Evolutionary conservation across 2,888 invertebrate species (phyloP).

Genomic region (Eupeodes luniger): DNA sequence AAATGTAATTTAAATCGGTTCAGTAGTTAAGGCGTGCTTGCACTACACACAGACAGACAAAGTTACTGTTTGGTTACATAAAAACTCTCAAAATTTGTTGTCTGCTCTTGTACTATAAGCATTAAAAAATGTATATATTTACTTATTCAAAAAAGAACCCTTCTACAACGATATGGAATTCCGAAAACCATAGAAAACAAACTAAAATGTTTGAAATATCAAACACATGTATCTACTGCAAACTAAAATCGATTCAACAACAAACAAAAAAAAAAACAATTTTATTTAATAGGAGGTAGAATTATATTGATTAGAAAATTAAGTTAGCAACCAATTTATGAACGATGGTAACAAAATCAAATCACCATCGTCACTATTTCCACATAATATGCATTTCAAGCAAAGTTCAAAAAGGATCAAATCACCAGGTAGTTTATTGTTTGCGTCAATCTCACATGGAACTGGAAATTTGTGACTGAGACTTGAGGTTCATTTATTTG

Average conservation of each 20-base stretch:
- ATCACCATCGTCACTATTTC: constrained; percentile 36
- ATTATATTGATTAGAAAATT: constrained; percentile 45
- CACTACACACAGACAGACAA: too few species aligned
- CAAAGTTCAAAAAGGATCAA: constrained; percentile 71
- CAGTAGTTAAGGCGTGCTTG: too few species aligned
- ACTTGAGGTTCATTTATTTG: constrained; percentile 6
- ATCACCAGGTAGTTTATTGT: constrained; percentile 53
- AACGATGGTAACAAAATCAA: constrained; percentile 18
- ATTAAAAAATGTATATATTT: too few species aligned
- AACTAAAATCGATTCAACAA: constrained; percentile 17
- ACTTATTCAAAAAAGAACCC: too few species aligned
- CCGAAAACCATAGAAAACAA: neutral
- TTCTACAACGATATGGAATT: too few species aligned
- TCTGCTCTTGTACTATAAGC: too few species aligned
- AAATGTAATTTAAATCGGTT: too few species aligned
- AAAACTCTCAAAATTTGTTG: too few species aligned
- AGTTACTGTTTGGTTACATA: too few species aligned
- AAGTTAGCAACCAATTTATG: constrained; percentile 22
- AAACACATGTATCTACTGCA: neutral
- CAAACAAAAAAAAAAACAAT: neutral
- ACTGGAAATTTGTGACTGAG: constrained; percentile 41
- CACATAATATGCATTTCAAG: constrained; percentile 20
- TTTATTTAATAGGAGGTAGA: constrained; percentile 28
- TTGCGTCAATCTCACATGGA: constrained; percentile 33
- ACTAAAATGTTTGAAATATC: constrained; percentile 3